phyloP scores from a whole-genome alignment of 1,140 invertebrate genomes.

The Phymastichus coffea region DNA sequence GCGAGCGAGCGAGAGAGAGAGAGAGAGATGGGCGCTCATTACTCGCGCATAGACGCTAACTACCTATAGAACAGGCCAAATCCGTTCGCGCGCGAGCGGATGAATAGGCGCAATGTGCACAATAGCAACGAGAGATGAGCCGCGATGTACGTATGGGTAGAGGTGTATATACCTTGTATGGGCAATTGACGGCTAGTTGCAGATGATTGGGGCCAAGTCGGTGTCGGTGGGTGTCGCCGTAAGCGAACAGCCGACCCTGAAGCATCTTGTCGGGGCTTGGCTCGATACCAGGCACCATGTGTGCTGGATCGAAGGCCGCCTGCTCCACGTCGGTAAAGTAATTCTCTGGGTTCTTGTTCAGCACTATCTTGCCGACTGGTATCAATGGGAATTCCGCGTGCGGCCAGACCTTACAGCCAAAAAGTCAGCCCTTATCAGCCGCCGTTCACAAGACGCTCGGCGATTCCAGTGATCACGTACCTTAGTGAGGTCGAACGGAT shows the following conservation, averaged over 20 bases:
- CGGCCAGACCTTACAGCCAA: slow-evolving; percentile 72
- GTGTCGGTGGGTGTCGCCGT: slow-evolving; percentile 92
- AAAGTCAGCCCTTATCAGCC: no score
- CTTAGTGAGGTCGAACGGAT: slow-evolving; percentile 93
- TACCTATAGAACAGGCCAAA: no score
- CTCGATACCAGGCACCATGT: slow-evolving; percentile 90
- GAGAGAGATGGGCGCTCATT: no score
- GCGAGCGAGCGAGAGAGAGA: no score
- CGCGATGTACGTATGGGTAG: background rate
- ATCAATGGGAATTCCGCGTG: slow-evolving; percentile 89
- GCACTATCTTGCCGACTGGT: slow-evolving; percentile 84
- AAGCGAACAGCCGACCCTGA: slow-evolving; percentile 91
- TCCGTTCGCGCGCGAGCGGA: no score
- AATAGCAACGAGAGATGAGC: background rate
- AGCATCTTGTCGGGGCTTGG: slow-evolving; percentile 94
- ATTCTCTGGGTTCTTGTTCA: slow-evolving; percentile 88
- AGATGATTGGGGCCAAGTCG: slow-evolving; percentile 90
- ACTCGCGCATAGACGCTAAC: no score
- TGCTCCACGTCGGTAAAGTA: slow-evolving; percentile 96
- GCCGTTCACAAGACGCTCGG: background rate
- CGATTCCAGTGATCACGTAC: slow-evolving; percentile 41
- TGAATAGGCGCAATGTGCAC: background rate
- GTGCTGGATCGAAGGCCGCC: slow-evolving; percentile 88
- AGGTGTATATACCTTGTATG: slow-evolving; percentile 61
- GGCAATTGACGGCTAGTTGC: slow-evolving; percentile 95